These are phyloP conservation scores for Clistopyga incitator DNA, from an alignment of 2,888 invertebrate genomes.

Conservation along the genomic window DNA sequence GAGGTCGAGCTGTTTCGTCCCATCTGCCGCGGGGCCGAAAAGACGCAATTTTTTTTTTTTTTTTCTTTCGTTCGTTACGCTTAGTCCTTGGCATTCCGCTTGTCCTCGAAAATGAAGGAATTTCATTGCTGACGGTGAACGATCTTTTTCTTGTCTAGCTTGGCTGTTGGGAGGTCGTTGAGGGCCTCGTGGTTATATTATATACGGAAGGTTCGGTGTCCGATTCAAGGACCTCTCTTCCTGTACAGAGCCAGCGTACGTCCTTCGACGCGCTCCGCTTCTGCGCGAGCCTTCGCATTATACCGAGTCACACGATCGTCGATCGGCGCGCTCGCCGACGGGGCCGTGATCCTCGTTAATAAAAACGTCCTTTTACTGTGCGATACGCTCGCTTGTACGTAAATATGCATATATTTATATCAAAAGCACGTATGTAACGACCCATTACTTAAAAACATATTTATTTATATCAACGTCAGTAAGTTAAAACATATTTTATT, in stretches of 20 bases:
- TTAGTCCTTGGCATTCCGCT: slow-evolving; percentile 59
- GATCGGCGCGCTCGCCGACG: slow-evolving; percentile 35
- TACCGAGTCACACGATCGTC: slow-evolving; percentile 40
- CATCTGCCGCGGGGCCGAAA: slow-evolving; percentile 7
- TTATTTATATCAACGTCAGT: too few species aligned
- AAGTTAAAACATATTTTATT: too few species aligned
- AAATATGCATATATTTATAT: not conserved
- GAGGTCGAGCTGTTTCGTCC: slow-evolving; percentile 6
- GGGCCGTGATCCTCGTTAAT: slow-evolving; percentile 48
- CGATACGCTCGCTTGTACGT: not conserved
- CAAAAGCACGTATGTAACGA: not conserved
- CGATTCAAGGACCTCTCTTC: slow-evolving; percentile 77
- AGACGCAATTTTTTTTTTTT: slow-evolving; percentile 17
- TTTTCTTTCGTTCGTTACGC: slow-evolving; percentile 47
- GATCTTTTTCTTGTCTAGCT: slow-evolving; percentile 54
- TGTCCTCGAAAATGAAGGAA: slow-evolving; percentile 61
- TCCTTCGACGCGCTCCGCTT: slow-evolving; percentile 66
- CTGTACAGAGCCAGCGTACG: slow-evolving; percentile 61
- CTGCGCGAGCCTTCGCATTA: slow-evolving; percentile 62
- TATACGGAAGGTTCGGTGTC: slow-evolving; percentile 75
- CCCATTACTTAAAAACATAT: too few species aligned
- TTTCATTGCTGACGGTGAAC: slow-evolving; percentile 61
- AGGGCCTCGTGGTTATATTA: slow-evolving; percentile 41
- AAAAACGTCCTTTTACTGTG: slow-evolving; percentile 39
- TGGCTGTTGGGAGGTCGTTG: slow-evolving; percentile 46